A percentile compares a stretch with the other conserved stretches of the same genome.
Conservation (phyloP, 2,888 invertebrate species). For the Toxonevra muliebris region DNA sequence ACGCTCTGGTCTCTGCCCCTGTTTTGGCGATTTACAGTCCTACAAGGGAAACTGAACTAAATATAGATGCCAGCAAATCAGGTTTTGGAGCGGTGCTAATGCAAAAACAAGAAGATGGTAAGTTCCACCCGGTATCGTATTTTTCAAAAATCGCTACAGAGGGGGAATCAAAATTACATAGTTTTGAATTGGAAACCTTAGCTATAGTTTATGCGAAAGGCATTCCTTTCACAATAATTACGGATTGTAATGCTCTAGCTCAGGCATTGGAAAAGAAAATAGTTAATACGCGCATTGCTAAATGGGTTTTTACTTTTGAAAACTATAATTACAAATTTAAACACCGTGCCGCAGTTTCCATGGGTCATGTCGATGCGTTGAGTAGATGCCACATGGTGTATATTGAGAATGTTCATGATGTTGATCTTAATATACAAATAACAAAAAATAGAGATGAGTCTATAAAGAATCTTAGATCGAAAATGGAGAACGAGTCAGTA, state of each 20-base stretch:
- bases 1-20: too few species aligned
- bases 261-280: slow-evolving; percentile 31
- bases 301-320: slow-evolving; percentile 31
- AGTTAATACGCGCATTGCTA: slow-evolving; percentile 33
- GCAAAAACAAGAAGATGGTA: too few species aligned
- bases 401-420: not conserved
- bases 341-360: not conserved
- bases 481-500: not conserved
- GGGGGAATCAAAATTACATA: too few species aligned
- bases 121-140: too few species aligned
- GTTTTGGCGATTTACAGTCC: not conserved
- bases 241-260: slow-evolving; percentile 8
- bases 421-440: not conserved
- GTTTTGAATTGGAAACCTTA: too few species aligned
- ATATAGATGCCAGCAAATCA: too few species aligned
- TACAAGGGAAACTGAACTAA: too few species aligned
- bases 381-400: not conserved
- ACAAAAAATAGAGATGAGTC: not conserved
- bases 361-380: not conserved
- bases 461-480: too few species aligned
- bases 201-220: too few species aligned
- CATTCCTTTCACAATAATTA: too few species aligned
- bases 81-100: too few species aligned
- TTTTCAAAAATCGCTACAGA: too few species aligned
- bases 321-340: slow-evolving; percentile 26